These are phyloP conservation scores for Sebastes ruberrimus DNA, from an alignment of 2,797 vertebrate genomes.

Conservation along the genomic window DNA sequence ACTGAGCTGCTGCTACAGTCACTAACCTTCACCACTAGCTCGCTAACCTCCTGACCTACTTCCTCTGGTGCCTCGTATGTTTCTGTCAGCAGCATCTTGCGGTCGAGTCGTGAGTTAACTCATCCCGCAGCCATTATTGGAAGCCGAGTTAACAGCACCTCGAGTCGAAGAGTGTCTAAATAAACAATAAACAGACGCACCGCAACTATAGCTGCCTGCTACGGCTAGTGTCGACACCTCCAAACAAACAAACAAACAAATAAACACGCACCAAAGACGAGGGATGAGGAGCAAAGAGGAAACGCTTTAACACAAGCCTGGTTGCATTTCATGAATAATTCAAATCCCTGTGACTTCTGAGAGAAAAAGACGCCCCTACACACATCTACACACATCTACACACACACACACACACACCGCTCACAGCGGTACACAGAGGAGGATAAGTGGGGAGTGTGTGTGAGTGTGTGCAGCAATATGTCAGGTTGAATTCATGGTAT, in stretches of 20 bases:
- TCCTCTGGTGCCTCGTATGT: conserved; percentile 38
- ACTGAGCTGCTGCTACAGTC: neutral
- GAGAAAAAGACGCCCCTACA: conserved; percentile 10
- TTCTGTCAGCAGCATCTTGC: conserved; percentile 44
- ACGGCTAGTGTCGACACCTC: conserved; percentile 25
- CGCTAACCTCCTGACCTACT: conserved; percentile 71
- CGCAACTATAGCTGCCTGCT: conserved; percentile 1
- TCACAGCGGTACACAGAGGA: conserved; percentile 20
- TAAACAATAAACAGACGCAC: conserved; percentile 35
- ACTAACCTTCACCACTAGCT: conserved; percentile 27
- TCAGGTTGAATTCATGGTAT: conserved; percentile 62
- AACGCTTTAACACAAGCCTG: conserved; percentile 47
- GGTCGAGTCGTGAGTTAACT: conserved; percentile 3
- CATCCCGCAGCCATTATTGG: conserved; percentile 34
- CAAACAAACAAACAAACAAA: conserved; percentile 45
- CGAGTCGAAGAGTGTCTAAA: conserved; percentile 22
- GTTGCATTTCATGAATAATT: conserved; percentile 72
- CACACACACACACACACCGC: neutral
- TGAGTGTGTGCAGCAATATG: conserved; percentile 47
- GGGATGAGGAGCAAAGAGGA: conserved; percentile 41
- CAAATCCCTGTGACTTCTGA: conserved; percentile 49
- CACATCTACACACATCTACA: neutral
- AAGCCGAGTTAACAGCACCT: conserved; percentile 11
- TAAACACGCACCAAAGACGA: conserved; percentile 1
- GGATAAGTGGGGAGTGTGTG: conserved; percentile 50